Base-by-base conservation (phyloP, 2,888 invertebrate species). In the Caenorhabditis zanzibari region DNA sequence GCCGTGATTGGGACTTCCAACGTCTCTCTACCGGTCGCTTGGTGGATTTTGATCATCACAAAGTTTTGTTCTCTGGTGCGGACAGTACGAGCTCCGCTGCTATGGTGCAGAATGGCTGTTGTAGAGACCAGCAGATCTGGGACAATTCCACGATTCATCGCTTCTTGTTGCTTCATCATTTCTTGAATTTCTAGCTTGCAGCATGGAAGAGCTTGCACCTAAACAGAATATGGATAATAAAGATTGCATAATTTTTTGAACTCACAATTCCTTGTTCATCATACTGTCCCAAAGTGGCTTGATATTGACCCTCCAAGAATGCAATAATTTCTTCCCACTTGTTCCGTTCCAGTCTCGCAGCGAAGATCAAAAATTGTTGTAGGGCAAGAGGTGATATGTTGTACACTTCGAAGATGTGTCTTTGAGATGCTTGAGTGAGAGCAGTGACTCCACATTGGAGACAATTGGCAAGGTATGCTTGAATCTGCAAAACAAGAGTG, bases 401-500 rank as follows among this genome's bases (percentile, higher is more conserved):
- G 9, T 71, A 79, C n/a, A 14, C 16, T 4, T 71, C 47, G 54
- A 28, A 47, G 2, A 79, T 64, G 26, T 72, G 64, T 1, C 35
- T 54, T 7, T 71, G 9, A 5, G 64, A 35, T 32, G 56, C 56
- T 10, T 6, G 16, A 4, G 71, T 35, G 0, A 79, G 2, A 2
- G 19, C 26, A 4, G 6, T 28, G 4, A 41, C 0, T 14, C 64
- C 28, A 2, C 10, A 5, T 58, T 64, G 71, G 0, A 63, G 5
- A 2, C 16, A n/a, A 32, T 63, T 63, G 35, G 71, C 63, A 63
- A 79, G 64, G 54, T 63, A 79, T 1, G 79, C 79, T 64, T 71
- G 79, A 7, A 76, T n/a, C 76, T 76, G 76, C 16, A 75, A 74
- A 2, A 35, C 35, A 47, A n/a, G n/a, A n/a, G n/a, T n/a, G n/a